These are phyloP conservation scores for Leptosomus discolor DNA, from an alignment of 2,113 vertebrate genomes.

Conservation along the genomic window DNA sequence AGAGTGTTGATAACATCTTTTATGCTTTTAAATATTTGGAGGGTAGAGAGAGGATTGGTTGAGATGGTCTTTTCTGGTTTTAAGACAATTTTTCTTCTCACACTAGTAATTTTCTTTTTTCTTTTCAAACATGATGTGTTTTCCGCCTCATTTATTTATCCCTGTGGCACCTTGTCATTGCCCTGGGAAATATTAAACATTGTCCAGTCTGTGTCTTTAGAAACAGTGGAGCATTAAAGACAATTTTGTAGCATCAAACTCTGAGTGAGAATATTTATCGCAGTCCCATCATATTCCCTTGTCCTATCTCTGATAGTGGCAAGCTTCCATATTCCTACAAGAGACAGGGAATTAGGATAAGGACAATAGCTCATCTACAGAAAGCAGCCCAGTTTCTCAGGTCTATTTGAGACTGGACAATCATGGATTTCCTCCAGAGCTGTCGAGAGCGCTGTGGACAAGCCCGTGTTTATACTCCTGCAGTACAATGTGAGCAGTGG, in stretches of 20 bases:
- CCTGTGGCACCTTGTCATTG: neutral
- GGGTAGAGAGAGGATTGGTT: neutral
- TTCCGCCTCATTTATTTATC: neutral
- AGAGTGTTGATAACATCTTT: neutral
- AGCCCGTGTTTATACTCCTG: constrained; percentile 44
- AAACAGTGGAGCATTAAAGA: neutral
- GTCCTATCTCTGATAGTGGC: neutral
- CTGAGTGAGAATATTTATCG: neutral
- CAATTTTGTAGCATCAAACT: neutral
- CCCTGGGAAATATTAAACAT: neutral
- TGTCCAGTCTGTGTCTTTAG: neutral
- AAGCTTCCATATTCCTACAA: neutral
- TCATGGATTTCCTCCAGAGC: constrained; percentile 39
- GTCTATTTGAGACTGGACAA: neutral
- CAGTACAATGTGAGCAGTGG: constrained; percentile 65
- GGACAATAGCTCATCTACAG: neutral
- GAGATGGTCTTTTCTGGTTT: neutral
- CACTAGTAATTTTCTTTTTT: neutral
- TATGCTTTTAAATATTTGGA: neutral
- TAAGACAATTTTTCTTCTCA: neutral
- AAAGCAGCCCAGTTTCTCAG: neutral
- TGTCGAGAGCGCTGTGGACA: neutral
- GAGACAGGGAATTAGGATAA: neutral
- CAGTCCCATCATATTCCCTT: neutral
- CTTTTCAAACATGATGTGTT: neutral